Base-by-base conservation (phyloP, 2,113 vertebrate species). In the Actinemys pallida region DNA sequence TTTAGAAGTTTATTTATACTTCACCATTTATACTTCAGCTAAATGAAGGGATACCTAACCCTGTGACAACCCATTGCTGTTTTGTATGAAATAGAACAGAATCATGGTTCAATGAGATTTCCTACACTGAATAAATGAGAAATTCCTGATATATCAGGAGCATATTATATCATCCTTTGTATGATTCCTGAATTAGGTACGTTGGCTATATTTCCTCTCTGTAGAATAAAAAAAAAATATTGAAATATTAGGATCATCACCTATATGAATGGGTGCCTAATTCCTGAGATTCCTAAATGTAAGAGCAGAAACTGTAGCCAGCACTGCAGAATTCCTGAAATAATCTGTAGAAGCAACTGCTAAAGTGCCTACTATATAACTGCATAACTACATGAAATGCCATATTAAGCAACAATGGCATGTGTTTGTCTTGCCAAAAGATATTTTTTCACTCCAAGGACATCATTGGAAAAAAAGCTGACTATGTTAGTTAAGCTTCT, bases 301-400 rank as follows among this genome's bases (percentile, higher is more conserved):
- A 93, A 84, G 62, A 62, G 78, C 92, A 83, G 95, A 96, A 27
- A 2, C 82, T 91, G 45, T 86, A 95, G 81, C 90, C 93, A 83
- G 83, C 85, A 93, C 86, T 86, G 87, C 81, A 94, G 93, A 95
- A 94, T 96, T 96, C 93, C 95, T 97, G 90, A 92, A 97, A 93
- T 86, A 93, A 89, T 86, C 0, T 86, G 90, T 69, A 92, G 78
- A 56, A 96, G 83, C 90, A 89, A 93, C 85, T 94, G 92, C 79
- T 76, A 94, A 97, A 97, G 88, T 94, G 92, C 93, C 94, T 95
- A 95, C 89, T 88, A 17, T 92, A 62, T 82, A 93, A 93, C 69
- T 89, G 24, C 5, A 10, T 87, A 86, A 90, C 8, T 2, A 75
- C 93, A 95, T 90, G 78, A 95, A 96, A 93, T 93, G 82, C 56